Evolutionary conservation across 2,797 vertebrate species (phyloP).

Genomic region (Austrolebias charrua): DNA sequence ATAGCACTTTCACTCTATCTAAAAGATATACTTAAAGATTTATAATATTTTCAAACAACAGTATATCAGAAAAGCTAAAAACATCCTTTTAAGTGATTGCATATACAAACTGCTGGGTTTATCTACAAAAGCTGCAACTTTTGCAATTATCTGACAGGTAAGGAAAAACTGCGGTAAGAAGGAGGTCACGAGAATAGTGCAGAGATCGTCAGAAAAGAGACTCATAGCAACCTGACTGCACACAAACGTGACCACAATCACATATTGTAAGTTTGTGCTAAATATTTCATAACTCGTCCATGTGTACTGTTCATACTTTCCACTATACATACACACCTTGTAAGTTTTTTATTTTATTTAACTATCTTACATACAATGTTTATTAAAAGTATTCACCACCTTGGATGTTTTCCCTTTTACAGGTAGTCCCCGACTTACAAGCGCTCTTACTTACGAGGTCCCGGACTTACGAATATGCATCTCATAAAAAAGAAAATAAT

Average conservation of each 20-base stretch:
- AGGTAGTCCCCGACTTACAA: too few species aligned
- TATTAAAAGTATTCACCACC: too few species aligned
- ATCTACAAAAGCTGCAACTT: constrained; percentile 1
- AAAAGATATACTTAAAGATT: too few species aligned
- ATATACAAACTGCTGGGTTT: not conserved
- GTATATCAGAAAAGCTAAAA: not conserved
- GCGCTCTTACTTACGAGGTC: too few species aligned
- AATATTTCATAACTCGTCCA: not conserved
- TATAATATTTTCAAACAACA: not conserved
- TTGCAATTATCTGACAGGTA: not conserved
- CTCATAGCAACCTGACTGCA: not conserved
- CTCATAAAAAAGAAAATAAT: too few species aligned
- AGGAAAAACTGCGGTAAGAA: not conserved
- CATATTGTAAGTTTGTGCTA: not conserved
- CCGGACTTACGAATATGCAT: too few species aligned
- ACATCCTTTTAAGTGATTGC: not conserved
- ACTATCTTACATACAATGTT: too few species aligned
- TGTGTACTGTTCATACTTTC: not conserved
- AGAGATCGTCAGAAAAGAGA: not conserved
- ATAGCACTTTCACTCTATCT: too few species aligned
- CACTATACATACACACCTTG: not conserved
- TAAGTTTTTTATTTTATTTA: too few species aligned
- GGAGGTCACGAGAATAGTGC: constrained; percentile 5
- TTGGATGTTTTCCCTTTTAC: too few species aligned
- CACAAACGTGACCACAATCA: not conserved